These are phyloP conservation scores for Acanthosoma haemorrhoidale DNA, from an alignment of 2,888 invertebrate genomes.

Conservation along the genomic window DNA sequence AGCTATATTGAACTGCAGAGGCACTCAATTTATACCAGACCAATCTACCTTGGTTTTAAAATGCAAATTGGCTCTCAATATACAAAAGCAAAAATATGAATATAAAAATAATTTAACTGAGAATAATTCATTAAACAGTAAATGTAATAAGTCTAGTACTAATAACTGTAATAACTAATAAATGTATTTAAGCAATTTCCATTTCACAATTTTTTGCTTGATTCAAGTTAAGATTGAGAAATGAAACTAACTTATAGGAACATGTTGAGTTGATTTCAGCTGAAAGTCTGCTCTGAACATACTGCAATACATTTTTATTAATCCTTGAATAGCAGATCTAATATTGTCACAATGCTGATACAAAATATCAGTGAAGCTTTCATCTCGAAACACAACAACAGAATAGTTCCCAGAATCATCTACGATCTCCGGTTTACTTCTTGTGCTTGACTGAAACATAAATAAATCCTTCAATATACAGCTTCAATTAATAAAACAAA, in stretches of 20 bases:
- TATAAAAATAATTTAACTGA: not conserved
- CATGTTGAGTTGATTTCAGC: conserved; percentile 50
- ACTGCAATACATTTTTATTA: conserved; percentile 80
- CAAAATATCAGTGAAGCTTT: conserved; percentile 50
- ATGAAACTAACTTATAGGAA: conserved; percentile 15
- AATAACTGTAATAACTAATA: not conserved
- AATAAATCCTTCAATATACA: too few species aligned
- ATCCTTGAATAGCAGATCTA: conserved; percentile 70
- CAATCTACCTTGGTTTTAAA: too few species aligned
- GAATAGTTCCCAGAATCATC: conserved; percentile 64
- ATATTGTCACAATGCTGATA: conserved; percentile 64
- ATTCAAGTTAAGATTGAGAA: not conserved
- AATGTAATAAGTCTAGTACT: not conserved
- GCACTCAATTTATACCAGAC: too few species aligned
- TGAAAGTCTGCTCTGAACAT: conserved; percentile 80
- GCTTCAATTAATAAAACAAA: too few species aligned
- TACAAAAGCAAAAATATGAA: not conserved
- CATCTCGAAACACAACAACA: conserved; percentile 55
- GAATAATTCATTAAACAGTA: not conserved
- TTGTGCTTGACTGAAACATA: conserved; percentile 40
- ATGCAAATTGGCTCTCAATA: too few species aligned
- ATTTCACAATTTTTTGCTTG: not conserved
- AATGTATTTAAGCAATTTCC: not conserved
- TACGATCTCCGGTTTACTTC: conserved; percentile 58
- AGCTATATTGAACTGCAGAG: too few species aligned